Conservation (phyloP, 2,888 invertebrate species). For the Meiosimyza platycephala region DNA sequence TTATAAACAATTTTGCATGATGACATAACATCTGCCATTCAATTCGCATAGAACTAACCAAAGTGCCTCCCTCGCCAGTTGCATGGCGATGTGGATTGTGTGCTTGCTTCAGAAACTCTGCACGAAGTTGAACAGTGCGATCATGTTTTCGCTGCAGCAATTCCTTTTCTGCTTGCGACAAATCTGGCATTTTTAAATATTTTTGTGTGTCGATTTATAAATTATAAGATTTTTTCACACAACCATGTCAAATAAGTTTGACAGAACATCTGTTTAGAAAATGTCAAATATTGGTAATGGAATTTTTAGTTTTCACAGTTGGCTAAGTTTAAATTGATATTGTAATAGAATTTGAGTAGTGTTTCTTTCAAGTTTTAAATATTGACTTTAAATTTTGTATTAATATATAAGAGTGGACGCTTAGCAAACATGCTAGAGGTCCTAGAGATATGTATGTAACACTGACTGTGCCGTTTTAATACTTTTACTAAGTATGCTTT, state of each 20-base stretch:
- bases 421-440: no score
- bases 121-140: conserved; percentile 66
- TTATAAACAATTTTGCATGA: conserved; percentile 44
- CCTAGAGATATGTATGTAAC: no score
- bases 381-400: no score
- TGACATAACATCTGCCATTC: conserved; percentile 63
- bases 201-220: background rate
- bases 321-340: no score
- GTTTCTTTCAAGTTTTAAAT: no score
- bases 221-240: no score
- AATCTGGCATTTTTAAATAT: conserved; percentile 40
- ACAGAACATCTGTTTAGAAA: background rate
- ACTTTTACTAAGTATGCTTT: no score
- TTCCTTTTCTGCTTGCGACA: conserved; percentile 56
- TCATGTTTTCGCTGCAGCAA: conserved; percentile 60
- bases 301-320: no score
- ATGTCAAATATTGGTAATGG: background rate
- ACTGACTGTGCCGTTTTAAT: no score
- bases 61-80: conserved; percentile 74
- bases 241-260: background rate
- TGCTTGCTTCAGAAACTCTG: conserved; percentile 78
- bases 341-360: no score
- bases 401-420: no score
- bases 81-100: conserved; percentile 80
- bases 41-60: conserved; percentile 71